Base-by-base conservation (phyloP, 2,888 invertebrate species). In the Nomada fabriciana region DNA sequence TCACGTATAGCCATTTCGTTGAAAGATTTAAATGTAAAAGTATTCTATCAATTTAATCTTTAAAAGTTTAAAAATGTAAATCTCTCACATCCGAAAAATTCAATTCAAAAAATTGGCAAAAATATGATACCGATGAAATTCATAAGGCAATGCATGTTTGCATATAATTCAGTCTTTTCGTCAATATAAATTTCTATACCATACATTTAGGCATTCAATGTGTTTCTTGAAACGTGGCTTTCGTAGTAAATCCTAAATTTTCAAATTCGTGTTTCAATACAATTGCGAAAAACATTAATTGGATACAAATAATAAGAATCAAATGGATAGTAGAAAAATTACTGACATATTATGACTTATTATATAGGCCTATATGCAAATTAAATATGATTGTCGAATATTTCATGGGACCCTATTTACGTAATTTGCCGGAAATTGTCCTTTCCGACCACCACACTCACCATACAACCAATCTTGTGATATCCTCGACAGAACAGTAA, bases 381-480 rank as follows among this genome's bases (percentile, higher is more conserved):
- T 75, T 69, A 82, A 36, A 69, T 72, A 29, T 10, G 42, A 78
- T 61, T 15, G 23, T 57, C 67, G 64, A 90, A 95, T 90, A 92
- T 94, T 94, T 60, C 87, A 91, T 80, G 95, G 95, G 90, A 95
- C 93, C 91, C 94, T 94, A 93, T 96, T 96, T 80, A 97, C 96
- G 93, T 97, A 97, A 94, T 96, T 97, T 43, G 95, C 95, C 73
- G 98, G 97, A 94, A 98, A 97, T 92, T 97, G 97, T 85, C 97
- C 98, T 91, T 94, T 95, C 83, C 94, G 94, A 50, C 96, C 96
- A 79, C 95, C 95, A 86, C 95, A 95, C 92, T 96, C 96, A 20
- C 97, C 97, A 91, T 95, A 97, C 77, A 97, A 95, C 98, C 98
- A 98, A 89, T 97, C 97, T 69, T 96, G 95, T 89, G 96, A 97